Base-by-base conservation (phyloP, 2,797 vertebrate species). In the Alcedo quadribrachys region DNA sequence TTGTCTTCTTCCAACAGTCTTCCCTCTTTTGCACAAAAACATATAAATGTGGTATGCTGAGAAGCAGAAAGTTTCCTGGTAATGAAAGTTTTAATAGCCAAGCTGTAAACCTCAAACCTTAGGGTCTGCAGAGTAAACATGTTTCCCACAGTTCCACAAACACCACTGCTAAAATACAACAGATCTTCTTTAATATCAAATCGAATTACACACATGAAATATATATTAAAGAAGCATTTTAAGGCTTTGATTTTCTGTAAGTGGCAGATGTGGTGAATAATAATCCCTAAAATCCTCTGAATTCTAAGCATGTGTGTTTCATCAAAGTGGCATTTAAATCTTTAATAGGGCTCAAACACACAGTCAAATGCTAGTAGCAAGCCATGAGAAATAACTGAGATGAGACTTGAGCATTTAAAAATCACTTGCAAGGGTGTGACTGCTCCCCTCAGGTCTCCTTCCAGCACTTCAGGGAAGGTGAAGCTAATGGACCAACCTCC, bases 211-310 rank as follows among this genome's bases (percentile, higher is more conserved):
- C 93, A 69, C 94, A 95, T 96, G 97, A 95, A 97, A 97, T 87
- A 90, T 92, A 94, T 94, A 97, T 94, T 97, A 97, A 96, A 96
- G 61, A 75, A 95, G 43, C 28, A 21, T 96, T 97, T 95, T 90
- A 97, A 96, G 89, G 74, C 30, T 96, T 96, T 92, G 96, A 89
- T 91, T 97, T 81, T 51, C 95, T 81, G 30, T 96, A 97, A 97
- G 95, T 96, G 93, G 92, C 96, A 97, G 97, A 96, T 97, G 95
- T 97, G 97, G 97, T 94, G 96, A 98, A 97, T 97, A 98, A 97
- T 95, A 97, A 97, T 94, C 86, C 37, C 87, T 87, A 93, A 97
- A 97, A 95, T 96, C 87, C 71, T 95, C 92, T 93, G 95, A 97
- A 97, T 97, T 97, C 92, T 93, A 84, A 97, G 89, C 94, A 95